Evolutionary conservation across 1,140 invertebrate species (phyloP).

Genomic region (Diabrotica undecimpunctata): DNA sequence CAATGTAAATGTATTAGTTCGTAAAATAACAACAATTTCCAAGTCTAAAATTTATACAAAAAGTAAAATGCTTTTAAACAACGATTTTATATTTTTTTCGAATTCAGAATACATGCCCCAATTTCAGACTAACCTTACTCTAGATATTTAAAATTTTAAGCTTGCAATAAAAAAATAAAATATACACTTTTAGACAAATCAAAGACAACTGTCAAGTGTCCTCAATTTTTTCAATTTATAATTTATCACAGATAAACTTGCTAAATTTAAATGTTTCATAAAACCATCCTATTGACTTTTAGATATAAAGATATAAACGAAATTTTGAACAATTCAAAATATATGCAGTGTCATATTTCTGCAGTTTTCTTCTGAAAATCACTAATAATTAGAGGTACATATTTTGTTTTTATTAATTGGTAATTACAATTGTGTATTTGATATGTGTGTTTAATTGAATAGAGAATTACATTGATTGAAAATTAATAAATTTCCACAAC

Average conservation of each 20-base stretch:
- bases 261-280: conserved; percentile 27
- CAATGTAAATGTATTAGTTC: conserved; percentile 19
- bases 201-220: conserved; percentile 27
- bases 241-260: conserved; percentile 41
- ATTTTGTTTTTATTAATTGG: background rate
- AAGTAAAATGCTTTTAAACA: conserved; percentile 3
- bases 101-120: background rate
- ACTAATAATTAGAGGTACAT: background rate
- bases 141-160: conserved; percentile 3
- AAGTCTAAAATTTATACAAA: conserved; percentile 16
- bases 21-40: conserved; percentile 23
- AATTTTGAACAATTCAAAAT: conserved; percentile 15
- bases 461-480: background rate
- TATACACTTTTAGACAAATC: conserved; percentile 1
- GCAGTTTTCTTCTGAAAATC: background rate
- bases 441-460: background rate
- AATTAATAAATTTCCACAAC: no score
- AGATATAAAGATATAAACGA: conserved; percentile 16
- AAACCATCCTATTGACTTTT: conserved; percentile 27
- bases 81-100: conserved; percentile 9
- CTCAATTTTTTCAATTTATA: conserved; percentile 38
- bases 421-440: background rate
- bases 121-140: background rate
- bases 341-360: conserved; percentile 10
- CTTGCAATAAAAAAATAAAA: conserved; percentile 25